phyloP scores from a whole-genome alignment of 2,888 invertebrate genomes.

The Campoplex nolae region DNA sequence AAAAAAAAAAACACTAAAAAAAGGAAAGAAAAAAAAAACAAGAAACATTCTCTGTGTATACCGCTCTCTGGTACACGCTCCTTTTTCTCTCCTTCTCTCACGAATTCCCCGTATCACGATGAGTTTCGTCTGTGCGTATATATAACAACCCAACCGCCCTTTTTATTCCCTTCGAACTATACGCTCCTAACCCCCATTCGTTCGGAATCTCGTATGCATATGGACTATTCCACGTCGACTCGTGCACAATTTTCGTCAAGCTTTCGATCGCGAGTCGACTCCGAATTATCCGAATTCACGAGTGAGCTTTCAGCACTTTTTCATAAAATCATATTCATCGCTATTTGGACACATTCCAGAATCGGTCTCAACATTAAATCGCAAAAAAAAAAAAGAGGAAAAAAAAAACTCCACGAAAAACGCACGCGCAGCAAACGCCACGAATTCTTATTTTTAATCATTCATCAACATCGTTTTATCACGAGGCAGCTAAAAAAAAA shows the following conservation, averaged over 20 bases:
- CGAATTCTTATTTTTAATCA: too few relatives aligned
- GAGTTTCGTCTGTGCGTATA: conserved; percentile 31
- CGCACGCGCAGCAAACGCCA: too few relatives aligned
- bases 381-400: background rate
- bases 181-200: conserved; percentile 6
- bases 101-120: conserved; percentile 29
- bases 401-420: too few relatives aligned
- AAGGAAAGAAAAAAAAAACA: conserved; percentile 1
- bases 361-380: background rate
- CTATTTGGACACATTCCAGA: background rate
- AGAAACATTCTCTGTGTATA: conserved; percentile 21
- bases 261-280: background rate
- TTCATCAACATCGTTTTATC: too few relatives aligned
- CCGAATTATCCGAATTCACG: background rate
- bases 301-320: background rate
- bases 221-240: conserved; percentile 4
- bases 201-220: conserved; percentile 2
- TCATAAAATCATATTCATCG: background rate
- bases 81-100: conserved; percentile 46
- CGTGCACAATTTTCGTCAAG: background rate
- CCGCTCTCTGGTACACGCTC: conserved; percentile 44
- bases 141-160: conserved; percentile 41
- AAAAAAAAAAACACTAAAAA: conserved; percentile 4
- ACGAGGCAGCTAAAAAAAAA: too few relatives aligned
- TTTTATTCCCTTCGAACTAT: conserved; percentile 53